Base-by-base conservation (phyloP, 2,113 vertebrate genomes). In the Anser cygnoides region DNA sequence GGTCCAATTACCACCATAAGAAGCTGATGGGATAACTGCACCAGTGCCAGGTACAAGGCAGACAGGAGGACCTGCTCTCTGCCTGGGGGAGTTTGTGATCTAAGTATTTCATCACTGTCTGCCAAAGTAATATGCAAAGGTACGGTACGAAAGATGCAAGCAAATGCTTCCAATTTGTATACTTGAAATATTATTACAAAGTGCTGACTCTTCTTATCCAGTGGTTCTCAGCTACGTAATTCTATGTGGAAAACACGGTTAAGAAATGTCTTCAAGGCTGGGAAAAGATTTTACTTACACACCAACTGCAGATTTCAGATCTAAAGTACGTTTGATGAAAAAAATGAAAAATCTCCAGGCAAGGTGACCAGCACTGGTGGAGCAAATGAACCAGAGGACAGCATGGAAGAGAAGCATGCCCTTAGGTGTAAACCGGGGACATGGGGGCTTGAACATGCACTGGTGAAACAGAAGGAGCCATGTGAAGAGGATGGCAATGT, bases 131-230 rank as follows among this genome's bases (percentile, higher is more conserved):
- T 87, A 96, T 89, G 94, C 92, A 96, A 89, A 94, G 80, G 90
- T 66, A 94, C 50, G 73, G 76, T 68, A 87, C 68, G 73, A 94
- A 84, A 95, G 76, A 63, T 79, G 74, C 75, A 95, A 94, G 92
- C 88, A 96, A 96, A 96, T 87, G 37, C 79, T 84, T 89, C 55
- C 90, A 65, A 93, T 96, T 94, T 96, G 95, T 96, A 87, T 94
- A 93, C 87, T 84, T 94, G 63, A 89, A 96, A 82, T 79, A 92
- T 82, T 86, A 79, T 83, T 93, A 95, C 1, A 2, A 93, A 92
- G 87, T 82, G 95, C 95, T 94, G 93, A 96, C 89, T 95, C 44
- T 49, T 96, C 68, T 96, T 37, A 93, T 90, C 77, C 70, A 65
- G 43, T 73, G 70, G 76, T 37, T 90, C 88, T 89, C 68, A 78